phyloP scores from a whole-genome alignment of 2,888 invertebrate genomes.

The Sphinx pinastri region DNA sequence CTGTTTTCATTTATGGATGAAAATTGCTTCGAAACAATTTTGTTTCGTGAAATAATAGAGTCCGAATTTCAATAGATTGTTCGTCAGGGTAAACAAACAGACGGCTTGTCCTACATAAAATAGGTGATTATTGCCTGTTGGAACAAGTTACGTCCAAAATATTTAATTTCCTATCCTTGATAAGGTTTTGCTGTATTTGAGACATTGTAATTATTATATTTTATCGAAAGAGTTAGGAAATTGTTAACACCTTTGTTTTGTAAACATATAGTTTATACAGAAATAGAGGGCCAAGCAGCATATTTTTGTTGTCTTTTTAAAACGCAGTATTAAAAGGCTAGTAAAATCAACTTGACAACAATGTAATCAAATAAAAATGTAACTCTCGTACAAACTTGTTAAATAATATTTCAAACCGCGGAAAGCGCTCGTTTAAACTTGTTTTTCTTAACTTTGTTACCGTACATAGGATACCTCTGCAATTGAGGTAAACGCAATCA shows the following conservation, averaged over 20 bases:
- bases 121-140: not conserved
- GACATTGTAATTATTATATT: too few species aligned
- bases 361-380: not conserved
- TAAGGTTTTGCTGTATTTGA: too few species aligned
- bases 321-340: not conserved
- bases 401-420: not conserved
- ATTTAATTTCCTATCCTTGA: not conserved
- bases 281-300: not conserved
- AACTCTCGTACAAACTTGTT: not conserved
- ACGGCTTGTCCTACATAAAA: constrained; percentile 2
- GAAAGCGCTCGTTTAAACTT: not conserved
- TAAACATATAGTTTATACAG: not conserved
- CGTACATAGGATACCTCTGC: not conserved
- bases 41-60: constrained; percentile 18
- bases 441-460: constrained; percentile 14
- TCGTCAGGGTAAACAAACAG: constrained; percentile 22
- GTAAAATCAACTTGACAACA: not conserved
- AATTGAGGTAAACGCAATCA: constrained; percentile 18
- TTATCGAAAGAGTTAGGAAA: too few species aligned
- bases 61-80: constrained; percentile 13
- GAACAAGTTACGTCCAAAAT: constrained; percentile 17
- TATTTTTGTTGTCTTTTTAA: not conserved
- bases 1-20: constrained; percentile 28
- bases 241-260: not conserved
- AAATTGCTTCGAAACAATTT: constrained; percentile 24